phyloP scores from a whole-genome alignment of 2,113 vertebrate species.

The Equus quagga region DNA sequence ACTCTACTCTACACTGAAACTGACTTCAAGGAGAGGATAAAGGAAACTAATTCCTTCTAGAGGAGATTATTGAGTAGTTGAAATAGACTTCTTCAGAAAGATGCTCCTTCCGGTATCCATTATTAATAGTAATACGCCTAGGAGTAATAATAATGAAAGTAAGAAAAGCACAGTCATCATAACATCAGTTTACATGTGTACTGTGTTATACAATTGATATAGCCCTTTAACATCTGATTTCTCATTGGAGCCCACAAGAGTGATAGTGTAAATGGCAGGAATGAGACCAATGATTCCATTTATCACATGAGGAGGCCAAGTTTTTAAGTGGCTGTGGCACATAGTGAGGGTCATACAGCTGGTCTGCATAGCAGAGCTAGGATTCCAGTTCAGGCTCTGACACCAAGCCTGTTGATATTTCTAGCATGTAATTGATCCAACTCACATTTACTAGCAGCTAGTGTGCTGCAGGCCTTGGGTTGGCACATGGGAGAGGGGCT shows the following conservation, averaged over 20 bases:
- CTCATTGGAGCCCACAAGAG: background rate
- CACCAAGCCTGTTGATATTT: background rate
- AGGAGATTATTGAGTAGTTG: background rate
- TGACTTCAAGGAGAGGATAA: background rate
- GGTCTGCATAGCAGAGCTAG: background rate
- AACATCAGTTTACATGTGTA: background rate
- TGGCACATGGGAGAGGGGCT: background rate
- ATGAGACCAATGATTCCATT: rapidly evolving
- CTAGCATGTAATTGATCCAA: background rate
- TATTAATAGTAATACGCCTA: background rate
- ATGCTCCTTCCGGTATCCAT: background rate
- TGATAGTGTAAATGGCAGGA: background rate
- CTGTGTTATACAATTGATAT: rapidly evolving
- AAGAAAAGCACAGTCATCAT: background rate
- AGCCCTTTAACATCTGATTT: background rate
- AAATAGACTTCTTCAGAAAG: background rate
- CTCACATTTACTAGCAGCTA: background rate
- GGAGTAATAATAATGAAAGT: background rate
- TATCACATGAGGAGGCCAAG: background rate
- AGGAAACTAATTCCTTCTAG: background rate
- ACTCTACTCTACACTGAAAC: background rate
- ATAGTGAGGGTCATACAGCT: background rate
- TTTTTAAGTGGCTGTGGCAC: background rate
- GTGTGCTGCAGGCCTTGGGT: too few species aligned
- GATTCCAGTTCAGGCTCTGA: background rate